phyloP scores from a whole-genome alignment of 2,113 vertebrate genomes.

The Tapirus terrestris region DNA sequence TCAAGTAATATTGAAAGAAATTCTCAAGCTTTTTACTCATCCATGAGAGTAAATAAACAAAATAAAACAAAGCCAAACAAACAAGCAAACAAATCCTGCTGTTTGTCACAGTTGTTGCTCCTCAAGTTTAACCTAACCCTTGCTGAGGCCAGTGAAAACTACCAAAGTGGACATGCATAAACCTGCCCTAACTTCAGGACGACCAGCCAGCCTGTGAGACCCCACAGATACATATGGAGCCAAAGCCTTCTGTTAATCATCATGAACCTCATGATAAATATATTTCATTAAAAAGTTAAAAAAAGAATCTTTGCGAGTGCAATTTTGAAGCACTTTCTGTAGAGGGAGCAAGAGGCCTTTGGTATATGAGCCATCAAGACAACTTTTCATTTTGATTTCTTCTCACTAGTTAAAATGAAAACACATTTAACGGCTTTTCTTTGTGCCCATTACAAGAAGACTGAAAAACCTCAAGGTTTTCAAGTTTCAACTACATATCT shows the following conservation, averaged over 20 bases:
- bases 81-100: not conserved
- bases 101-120: not conserved
- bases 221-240: not conserved
- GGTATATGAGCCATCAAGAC: conserved; percentile 9
- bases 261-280: not conserved
- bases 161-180: not conserved
- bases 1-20: not conserved
- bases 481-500: not conserved
- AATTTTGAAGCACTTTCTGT: conserved; percentile 79
- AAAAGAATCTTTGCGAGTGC: not conserved
- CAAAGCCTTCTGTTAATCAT: not conserved
- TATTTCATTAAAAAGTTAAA: not conserved
- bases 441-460: not conserved
- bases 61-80: not conserved
- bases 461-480: conserved; percentile 13
- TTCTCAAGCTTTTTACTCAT: conserved; percentile 28
- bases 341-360: conserved; percentile 82
- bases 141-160: not conserved
- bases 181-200: not conserved
- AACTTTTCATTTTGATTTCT: conserved; percentile 52
- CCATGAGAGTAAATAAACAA: not conserved
- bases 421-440: not conserved
- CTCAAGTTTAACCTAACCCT: not conserved
- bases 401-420: conserved; percentile 20
- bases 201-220: not conserved